Conservation (phyloP, 1,140 invertebrate species). For the Rhopalosiphum maidis region DNA sequence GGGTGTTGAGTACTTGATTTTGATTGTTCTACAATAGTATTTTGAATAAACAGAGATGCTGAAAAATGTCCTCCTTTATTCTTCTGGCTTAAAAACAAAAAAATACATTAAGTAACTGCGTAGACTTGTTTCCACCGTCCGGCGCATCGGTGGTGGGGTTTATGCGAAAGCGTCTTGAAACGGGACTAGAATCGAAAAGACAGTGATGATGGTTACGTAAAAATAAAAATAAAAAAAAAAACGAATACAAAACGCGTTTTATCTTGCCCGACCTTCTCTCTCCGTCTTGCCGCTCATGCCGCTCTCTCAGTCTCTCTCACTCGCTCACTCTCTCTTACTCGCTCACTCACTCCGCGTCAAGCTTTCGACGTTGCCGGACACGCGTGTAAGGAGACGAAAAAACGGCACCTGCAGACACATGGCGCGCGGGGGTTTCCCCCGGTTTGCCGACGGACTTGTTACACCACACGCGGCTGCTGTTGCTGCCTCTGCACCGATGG, state of each 20-base stretch:
- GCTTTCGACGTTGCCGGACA: slow-evolving; percentile 35
- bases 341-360: not conserved
- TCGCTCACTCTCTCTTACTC: not conserved
- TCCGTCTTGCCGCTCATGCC: too few species aligned
- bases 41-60: not conserved
- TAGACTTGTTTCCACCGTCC: not conserved
- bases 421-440: not conserved
- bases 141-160: not conserved
- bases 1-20: not conserved
- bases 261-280: not conserved
- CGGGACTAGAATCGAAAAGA: slow-evolving; percentile 25
- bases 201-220: not conserved
- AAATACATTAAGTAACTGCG: not conserved
- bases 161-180: not conserved
- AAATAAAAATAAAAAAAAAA: not conserved
- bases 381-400: not conserved
- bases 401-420: slow-evolving; percentile 24
- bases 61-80: not conserved
- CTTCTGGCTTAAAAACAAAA: not conserved
- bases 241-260: slow-evolving; percentile 23
- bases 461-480: slow-evolving; percentile 21
- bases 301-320: not conserved
- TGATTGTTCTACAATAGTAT: not conserved
- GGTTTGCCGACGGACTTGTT: slow-evolving; percentile 20
- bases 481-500: not conserved